These are phyloP conservation scores for Nannoperca obscura DNA, from an alignment of 2,797 vertebrate genomes.

Conservation along the genomic window DNA sequence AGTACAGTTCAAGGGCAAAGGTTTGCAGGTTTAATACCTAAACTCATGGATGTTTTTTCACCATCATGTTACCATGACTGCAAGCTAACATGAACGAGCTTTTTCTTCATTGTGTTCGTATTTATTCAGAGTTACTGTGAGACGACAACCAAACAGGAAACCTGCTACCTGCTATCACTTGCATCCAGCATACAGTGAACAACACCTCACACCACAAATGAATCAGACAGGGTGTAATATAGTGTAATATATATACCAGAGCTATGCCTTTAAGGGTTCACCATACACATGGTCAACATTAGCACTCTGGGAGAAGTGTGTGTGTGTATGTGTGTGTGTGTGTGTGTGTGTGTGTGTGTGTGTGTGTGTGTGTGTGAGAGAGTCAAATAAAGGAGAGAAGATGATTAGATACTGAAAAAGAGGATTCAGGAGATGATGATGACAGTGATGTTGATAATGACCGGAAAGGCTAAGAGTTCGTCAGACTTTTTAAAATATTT, in stretches of 20 bases:
- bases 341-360: neutral
- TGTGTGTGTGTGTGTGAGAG: neutral
- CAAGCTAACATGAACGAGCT: neutral
- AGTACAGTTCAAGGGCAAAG: conserved; percentile 58
- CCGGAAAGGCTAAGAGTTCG: neutral
- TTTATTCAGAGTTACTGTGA: neutral
- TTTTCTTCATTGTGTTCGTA: neutral
- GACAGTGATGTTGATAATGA: conserved; percentile 24
- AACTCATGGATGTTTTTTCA: neutral
- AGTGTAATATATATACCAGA: neutral
- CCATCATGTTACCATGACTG: neutral
- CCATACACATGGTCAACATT: conserved; percentile 69
- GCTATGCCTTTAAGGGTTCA: neutral
- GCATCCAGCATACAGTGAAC: neutral
- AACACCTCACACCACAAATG: neutral
- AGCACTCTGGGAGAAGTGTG: conserved; percentile 33
- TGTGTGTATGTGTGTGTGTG: neutral
- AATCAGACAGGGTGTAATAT: neutral
- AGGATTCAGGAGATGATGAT: conserved; percentile 9
- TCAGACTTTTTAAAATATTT: neutral
- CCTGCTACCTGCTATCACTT: no score
- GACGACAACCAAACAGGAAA: neutral
- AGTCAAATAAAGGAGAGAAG: neutral
- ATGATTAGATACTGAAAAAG: conserved; percentile 14
- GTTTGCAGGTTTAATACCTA: conserved; percentile 32